These are phyloP conservation scores for Fissipunctia ypsillon DNA, from an alignment of 2,888 invertebrate genomes.

Conservation along the genomic window DNA sequence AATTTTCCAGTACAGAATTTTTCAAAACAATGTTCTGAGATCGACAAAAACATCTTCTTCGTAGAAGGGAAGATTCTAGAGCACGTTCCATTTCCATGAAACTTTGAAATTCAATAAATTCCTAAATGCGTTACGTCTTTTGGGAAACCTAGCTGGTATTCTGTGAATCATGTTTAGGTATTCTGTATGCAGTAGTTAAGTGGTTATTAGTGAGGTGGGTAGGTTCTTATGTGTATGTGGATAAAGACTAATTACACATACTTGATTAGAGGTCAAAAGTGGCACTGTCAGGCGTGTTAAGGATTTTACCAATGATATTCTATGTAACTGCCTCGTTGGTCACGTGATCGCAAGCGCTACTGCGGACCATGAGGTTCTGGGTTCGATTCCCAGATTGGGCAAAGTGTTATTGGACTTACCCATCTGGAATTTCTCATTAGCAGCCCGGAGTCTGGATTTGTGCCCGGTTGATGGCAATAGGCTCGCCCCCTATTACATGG, in stretches of 20 bases:
- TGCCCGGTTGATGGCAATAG: no score
- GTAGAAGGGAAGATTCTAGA: neutral
- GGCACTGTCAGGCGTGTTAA: neutral
- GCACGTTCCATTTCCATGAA: conserved; percentile 21
- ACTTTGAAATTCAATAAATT: conserved; percentile 39
- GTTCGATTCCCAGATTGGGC: no score
- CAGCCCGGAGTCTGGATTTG: no score
- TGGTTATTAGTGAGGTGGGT: neutral
- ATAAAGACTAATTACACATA: neutral
- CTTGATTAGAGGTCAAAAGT: neutral
- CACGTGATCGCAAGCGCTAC: no score
- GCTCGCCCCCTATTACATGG: no score
- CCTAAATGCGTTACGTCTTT: conserved; percentile 28
- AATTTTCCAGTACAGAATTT: neutral
- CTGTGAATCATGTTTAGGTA: conserved; percentile 9
- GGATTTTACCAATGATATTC: no score
- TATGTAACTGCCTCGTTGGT: no score
- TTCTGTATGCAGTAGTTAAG: conserved; percentile 1
- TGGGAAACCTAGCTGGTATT: neutral
- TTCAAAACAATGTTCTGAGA: neutral
- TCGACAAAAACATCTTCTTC: conserved; percentile 7
- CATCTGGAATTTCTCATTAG: no score
- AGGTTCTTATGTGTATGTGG: neutral
- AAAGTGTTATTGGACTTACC: no score
- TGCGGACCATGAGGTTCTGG: no score